phyloP scores from a whole-genome alignment of 2,888 invertebrate species.

The Tethea ocularis region DNA sequence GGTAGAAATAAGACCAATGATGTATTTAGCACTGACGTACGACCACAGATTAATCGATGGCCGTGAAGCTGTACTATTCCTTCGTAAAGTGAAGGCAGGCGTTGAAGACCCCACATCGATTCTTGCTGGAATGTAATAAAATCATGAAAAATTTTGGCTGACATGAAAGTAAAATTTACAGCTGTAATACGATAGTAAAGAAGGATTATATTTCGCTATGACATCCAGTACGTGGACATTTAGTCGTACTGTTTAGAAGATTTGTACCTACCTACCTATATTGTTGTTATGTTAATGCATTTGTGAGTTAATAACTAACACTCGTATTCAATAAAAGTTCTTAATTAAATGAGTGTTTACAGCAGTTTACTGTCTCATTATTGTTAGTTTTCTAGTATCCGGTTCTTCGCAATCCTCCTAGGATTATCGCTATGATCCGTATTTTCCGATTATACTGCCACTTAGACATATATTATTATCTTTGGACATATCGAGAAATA shows the following conservation, averaged over 20 bases:
- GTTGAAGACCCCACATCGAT: slow-evolving; percentile 98
- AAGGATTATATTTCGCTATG: not conserved
- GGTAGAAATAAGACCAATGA: slow-evolving; percentile 99
- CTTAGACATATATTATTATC: too few relatives aligned
- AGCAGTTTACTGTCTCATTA: too few relatives aligned
- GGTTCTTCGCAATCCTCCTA: too few relatives aligned
- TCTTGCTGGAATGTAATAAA: slow-evolving; percentile 89
- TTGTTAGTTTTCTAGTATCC: too few relatives aligned
- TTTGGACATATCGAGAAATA: too few relatives aligned
- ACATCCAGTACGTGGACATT: too few relatives aligned
- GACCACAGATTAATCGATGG: slow-evolving; percentile 99
- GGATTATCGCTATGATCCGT: too few relatives aligned
- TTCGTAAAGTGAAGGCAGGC: slow-evolving; percentile 96
- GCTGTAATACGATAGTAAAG: slow-evolving; percentile 15
- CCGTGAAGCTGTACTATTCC: slow-evolving; percentile 98
- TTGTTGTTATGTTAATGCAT: not conserved
- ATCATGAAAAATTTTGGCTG: slow-evolving; percentile 72
- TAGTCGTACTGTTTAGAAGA: too few relatives aligned
- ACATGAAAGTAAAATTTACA: not conserved
- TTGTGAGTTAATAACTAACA: not conserved
- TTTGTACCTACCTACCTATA: not conserved
- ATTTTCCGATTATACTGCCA: too few relatives aligned
- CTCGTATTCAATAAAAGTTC: not conserved
- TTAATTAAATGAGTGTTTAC: not conserved
- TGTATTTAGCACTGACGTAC: slow-evolving; percentile 99